Base-by-base conservation (phyloP, 2,797 vertebrate genomes). In the Phoxinus dragarum region DNA sequence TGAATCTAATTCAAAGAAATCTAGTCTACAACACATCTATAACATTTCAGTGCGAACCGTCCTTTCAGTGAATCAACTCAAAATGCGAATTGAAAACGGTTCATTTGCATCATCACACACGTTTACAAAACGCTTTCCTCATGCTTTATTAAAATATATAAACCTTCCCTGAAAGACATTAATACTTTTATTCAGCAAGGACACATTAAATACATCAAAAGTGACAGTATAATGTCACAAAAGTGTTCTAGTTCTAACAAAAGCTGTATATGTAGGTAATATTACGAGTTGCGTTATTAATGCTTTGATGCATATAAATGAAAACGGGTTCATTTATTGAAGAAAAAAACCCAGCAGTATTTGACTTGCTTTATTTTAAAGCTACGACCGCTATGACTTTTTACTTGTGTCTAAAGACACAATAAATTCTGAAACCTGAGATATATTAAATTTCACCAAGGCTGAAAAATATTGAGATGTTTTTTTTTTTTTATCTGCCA, bases 401-500 rank as follows among this genome's bases (percentile, higher is more conserved):
- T n/a, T 61, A 38, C 21, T 56, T 61, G 16, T 66, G 27, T 27
- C 27, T 71, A 42, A 12, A 72, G 12, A n/a, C 23, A 12, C n/a
- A 44, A 72, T 9, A 23, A 7, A 38, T 9, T 38, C 12, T 10
- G 59, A 61, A 42, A 17, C 40, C 75, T 27, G 16, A 44, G 23
- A 64, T 64, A 44, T 80, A 47, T 74, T 74, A 3, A 74, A 12
- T 21, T 59, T 74, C n/a, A 27, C 69, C 69, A 73, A 56, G 5
- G 49, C 31, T 36, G 49, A 75, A 75, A 54, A 52, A 54, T 54
- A 54, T 4, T 12, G 17, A 75, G 19, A 56, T 38, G 38, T 76
- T 56, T 38, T 38, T 76, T 56, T 38, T 38, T 56, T 59, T 61
- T 27, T 14, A 64, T 79, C 77, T 36, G 38, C 3, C 69, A 73